Evolutionary conservation across 37 sponge, comb jelly and placozoan genomes (phyloP), one percentile per base, ranked within the genome.

Genomic region (Ianthella basta): DNA sequence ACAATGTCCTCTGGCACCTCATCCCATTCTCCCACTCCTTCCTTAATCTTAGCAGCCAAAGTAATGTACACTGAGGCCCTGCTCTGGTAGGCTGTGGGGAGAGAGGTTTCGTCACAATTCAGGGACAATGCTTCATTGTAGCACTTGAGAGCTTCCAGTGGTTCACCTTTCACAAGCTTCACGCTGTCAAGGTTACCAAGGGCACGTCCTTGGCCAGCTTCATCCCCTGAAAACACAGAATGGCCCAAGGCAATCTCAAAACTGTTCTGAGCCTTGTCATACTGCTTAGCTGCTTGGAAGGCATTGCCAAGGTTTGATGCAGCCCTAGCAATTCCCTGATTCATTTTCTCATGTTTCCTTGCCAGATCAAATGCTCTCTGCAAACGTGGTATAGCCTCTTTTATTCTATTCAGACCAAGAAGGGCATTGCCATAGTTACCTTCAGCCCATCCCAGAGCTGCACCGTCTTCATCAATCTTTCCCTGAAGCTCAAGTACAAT

Each of bases 111-210:
- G 41, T 93, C 94, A 44, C 21, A 61, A 35, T 75, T 87, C 50
- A 89, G 93, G 2, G 65, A 39, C 0, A 93, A 55, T 16, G 88
- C 87, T 78, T 89, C 93, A 36, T 82, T 78, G 61, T 85, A 93
- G 37, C 87, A 86, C 0, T 59, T 84, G 33, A 89, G 59, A 23
- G 91, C 90, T 67, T 69, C 59, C 20, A 63, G 63, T 30, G 66
- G 60, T 20, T 88, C 34, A 50, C 85, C 90, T 35, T 72, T 37
- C 44, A 89, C 15, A 82, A 87, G 84, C 59, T 55, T 72, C 44
- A 93, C 68, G 56, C 89, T 93, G 16, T 90, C 93, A 30, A 93
- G 84, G 85, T 89, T 93, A 16, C 93, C 93, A 79, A 80, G 84
- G 0, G 86, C 87, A 50, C 90, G 54, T 30, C 88, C 87, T 55